Evolutionary conservation across 2,888 invertebrate genomes (phyloP), one percentile per base, ranked within the genome.

Genomic region (Nephrotoma flavescens): DNA sequence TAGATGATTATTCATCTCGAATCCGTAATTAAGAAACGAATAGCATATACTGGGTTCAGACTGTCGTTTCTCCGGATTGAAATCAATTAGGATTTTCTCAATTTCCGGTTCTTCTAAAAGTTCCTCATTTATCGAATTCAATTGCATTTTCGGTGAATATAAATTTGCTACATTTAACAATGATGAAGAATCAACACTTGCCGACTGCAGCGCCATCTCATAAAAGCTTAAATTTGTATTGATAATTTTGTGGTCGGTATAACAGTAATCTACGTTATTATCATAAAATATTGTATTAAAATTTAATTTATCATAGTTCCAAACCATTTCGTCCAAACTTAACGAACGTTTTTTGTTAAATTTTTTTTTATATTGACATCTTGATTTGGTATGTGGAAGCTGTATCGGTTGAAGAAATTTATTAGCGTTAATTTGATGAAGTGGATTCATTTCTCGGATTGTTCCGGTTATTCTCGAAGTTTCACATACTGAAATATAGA

Each of bases 221-320:
- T 84, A 84, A 84, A 42, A 42, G 42, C 6, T 84, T 84, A 84
- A 84, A 84, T 84, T 84, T 84, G 84, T 84, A 84, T 84, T 84
- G 6, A 42, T 15, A n/a, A 84, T 84, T 42, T 84, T 84, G 42
- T 84, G 84, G 42, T 84, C 84, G 84, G 84, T 84, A n/a, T 84
- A 84, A 42, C 84, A 84, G 84, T 42, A 84, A 42, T 84, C 84
- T 84, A 84, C 9, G 15, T 84, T 84, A 84, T 84, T 41, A 84
- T 41, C 84, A 7, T 42, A n/a, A 42, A 84, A 42, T 42, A 84
- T 41, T 84, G 4, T 42, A 84, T 84, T 84, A n/a, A 42, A 41
- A 42, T 84, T 84, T 84, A 84, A 15, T 84, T 84, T 84, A 84
- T 84, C 84, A 41, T 42, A 42, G 42, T 42, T n/a, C 12, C 41